phyloP scores from a whole-genome alignment of 2,113 vertebrate genomes.

The Myotis brandtii region DNA sequence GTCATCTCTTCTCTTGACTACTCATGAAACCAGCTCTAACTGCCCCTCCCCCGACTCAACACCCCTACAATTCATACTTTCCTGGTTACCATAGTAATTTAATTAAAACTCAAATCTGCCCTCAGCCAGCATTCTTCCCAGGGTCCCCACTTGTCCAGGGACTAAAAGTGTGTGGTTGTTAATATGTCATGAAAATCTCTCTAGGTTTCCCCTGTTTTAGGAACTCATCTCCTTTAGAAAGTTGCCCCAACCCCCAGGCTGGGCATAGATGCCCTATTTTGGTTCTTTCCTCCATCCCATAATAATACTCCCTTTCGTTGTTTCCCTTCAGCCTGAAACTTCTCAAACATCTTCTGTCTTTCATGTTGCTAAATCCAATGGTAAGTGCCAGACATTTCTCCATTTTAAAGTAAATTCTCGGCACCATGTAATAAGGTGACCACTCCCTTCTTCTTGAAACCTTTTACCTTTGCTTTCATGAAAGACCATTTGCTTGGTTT shows the following conservation, averaged over 20 bases:
- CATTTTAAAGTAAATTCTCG: background rate
- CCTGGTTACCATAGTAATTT: slow-evolving; percentile 39
- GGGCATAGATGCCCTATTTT: accelerated
- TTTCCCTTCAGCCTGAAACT: background rate
- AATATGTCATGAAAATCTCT: background rate
- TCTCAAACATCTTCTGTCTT: background rate
- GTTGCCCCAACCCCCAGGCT: background rate
- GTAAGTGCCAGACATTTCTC: background rate
- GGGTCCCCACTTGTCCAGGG: background rate
- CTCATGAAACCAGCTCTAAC: background rate
- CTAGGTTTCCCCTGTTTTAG: background rate
- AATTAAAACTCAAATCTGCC: slow-evolving; percentile 18
- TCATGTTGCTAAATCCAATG: background rate
- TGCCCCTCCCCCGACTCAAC: accelerated
- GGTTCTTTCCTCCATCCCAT: background rate
- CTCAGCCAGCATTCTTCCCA: background rate
- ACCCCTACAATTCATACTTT: background rate
- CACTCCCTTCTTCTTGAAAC: background rate
- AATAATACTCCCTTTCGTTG: background rate
- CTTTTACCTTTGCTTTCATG: background rate
- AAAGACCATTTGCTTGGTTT: background rate
- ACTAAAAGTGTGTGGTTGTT: background rate
- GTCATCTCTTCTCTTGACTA: background rate
- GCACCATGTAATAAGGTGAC: background rate
- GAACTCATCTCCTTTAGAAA: background rate